phyloP scores from a whole-genome alignment of 2,113 vertebrate genomes.

The Thomomys bottae region DNA sequence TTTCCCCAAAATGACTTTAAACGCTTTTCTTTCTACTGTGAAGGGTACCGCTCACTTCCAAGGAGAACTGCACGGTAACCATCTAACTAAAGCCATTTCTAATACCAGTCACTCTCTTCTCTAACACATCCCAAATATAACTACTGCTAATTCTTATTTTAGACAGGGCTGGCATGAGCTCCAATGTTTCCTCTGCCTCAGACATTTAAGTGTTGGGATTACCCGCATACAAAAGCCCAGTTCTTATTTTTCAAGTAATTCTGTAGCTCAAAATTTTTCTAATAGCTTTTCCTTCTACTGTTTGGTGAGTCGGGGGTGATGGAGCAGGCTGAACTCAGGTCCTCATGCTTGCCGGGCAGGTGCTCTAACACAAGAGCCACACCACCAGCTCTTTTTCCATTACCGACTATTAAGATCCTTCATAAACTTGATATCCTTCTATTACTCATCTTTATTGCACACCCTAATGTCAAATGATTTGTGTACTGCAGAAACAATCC shows the following conservation, averaged over 20 bases:
- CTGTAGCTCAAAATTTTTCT: conserved; percentile 13
- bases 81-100: conserved; percentile 14
- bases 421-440: not conserved
- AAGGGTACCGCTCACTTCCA: not conserved
- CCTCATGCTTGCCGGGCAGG: too few relatives aligned
- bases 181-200: too few relatives aligned
- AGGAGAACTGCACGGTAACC: not conserved
- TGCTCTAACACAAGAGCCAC: too few relatives aligned
- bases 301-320: too few relatives aligned
- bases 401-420: not conserved
- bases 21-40: conserved; percentile 12
- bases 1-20: not conserved
- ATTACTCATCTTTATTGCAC: conserved; percentile 25
- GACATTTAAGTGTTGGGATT: too few relatives aligned
- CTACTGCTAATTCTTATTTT: not conserved
- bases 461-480: conserved; percentile 15
- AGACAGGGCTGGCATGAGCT: too few relatives aligned
- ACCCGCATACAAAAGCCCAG: too few relatives aligned
- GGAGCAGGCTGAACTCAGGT: too few relatives aligned
- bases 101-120: not conserved
- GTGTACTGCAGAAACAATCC: not conserved
- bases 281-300: not conserved
- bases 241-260: conserved; percentile 1
- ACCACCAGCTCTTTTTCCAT: too few relatives aligned
- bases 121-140: conserved; percentile 1